These are phyloP conservation scores for Himantopus leucocephalus DNA, from an alignment of 2,113 vertebrate species.

Conservation along the genomic window DNA sequence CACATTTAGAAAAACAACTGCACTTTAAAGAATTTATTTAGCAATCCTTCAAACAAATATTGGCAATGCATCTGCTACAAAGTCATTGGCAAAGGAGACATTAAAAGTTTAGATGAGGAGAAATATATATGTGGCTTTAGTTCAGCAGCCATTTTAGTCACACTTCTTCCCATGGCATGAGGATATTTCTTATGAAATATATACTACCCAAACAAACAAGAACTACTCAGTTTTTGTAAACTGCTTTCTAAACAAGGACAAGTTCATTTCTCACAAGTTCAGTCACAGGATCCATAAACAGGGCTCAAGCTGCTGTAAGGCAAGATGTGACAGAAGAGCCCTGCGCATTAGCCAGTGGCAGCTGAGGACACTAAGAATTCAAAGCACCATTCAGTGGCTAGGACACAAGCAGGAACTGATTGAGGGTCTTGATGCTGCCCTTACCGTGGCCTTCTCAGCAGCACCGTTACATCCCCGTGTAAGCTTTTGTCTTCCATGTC, in stretches of 20 bases:
- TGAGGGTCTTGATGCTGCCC: neutral
- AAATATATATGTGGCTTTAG: neutral
- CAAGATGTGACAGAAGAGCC: neutral
- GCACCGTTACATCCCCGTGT: neutral
- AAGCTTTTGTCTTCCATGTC: neutral
- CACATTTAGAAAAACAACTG: neutral
- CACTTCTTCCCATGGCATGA: neutral
- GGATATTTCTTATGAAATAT: neutral
- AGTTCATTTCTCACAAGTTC: neutral
- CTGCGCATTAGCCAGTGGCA: neutral
- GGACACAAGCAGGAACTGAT: neutral
- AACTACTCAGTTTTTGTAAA: neutral
- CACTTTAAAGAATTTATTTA: neutral
- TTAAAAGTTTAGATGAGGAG: neutral
- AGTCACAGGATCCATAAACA: neutral
- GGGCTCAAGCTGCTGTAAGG: neutral
- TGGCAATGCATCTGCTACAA: neutral
- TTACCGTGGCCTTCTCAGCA: neutral
- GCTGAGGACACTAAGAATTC: neutral
- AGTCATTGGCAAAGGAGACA: neutral
- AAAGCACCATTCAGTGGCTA: neutral
- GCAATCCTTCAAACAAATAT: neutral
- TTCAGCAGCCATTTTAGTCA: neutral
- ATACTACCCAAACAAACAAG: neutral
- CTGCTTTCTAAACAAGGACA: neutral